Evolutionary conservation across 2,797 vertebrate genomes (phyloP).

Genomic region (Streptopelia turtur): DNA sequence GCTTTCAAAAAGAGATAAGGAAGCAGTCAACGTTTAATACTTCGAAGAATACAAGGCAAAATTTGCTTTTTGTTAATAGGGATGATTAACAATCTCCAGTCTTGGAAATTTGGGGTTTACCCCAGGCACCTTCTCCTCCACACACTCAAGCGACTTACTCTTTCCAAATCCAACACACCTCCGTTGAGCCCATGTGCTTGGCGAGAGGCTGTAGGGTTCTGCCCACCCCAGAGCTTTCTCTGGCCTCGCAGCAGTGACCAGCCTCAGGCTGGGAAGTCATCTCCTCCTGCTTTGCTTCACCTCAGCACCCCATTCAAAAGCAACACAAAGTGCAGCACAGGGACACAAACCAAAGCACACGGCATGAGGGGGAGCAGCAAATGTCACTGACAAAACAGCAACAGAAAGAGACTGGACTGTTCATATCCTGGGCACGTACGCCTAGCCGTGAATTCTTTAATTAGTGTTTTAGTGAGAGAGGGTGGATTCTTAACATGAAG

Average conservation of each 20-base stretch:
- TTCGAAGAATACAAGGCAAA: background rate
- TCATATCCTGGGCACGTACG: accelerated
- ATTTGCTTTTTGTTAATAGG: background rate
- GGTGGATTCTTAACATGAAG: background rate
- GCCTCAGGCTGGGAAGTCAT: background rate
- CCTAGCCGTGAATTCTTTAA: background rate
- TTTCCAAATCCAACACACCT: background rate
- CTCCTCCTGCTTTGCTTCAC: background rate
- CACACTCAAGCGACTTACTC: background rate
- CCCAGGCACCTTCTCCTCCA: background rate
- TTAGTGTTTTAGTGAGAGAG: background rate
- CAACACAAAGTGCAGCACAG: background rate
- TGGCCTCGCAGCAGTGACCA: background rate
- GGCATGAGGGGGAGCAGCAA: background rate
- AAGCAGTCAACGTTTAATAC: background rate
- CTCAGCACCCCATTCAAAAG: background rate
- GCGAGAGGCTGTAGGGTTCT: background rate
- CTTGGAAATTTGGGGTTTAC: background rate
- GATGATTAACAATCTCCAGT: background rate
- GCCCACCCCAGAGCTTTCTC: background rate
- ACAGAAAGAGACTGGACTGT: background rate
- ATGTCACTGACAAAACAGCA: background rate
- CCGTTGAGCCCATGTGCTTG: background rate
- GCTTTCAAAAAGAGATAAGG: conserved; percentile 79
- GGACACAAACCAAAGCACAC: accelerated